Evolutionary conservation across 2,888 invertebrate species (phyloP).

Genomic region (Drosophila meridiana): DNA sequence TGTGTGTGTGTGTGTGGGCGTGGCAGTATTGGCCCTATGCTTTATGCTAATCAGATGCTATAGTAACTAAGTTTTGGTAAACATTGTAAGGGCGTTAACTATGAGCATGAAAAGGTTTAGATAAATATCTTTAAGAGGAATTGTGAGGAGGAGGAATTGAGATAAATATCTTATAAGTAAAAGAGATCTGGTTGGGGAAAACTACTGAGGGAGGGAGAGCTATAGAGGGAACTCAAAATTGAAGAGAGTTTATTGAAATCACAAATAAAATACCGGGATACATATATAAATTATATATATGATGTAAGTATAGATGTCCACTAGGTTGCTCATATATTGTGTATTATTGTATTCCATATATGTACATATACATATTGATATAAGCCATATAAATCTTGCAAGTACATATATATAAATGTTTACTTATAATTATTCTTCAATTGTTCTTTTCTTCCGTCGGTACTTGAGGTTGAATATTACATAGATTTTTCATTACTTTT

Average conservation of each 20-base stretch:
- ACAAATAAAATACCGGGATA: not conserved
- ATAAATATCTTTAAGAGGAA: not conserved
- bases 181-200: not conserved
- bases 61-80: constrained; percentile 23
- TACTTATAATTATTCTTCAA: not conserved
- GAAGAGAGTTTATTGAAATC: not conserved
- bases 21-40: constrained; percentile 6
- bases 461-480: not conserved
- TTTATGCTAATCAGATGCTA: constrained; percentile 29
- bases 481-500: not conserved
- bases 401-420: too few relatives aligned
- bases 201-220: not conserved
- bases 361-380: not conserved
- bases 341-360: too few relatives aligned
- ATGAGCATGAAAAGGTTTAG: not conserved
- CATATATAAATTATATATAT: not conserved
- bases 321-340: too few relatives aligned
- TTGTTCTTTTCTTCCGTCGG: not conserved
- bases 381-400: not conserved
- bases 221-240: too few relatives aligned
- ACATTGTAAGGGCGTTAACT: not conserved
- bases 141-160: not conserved
- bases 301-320: too few relatives aligned
- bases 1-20: constrained; percentile 13
- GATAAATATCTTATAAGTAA: not conserved